A percentile compares a stretch with the other conserved stretches of the same genome.
These are phyloP conservation scores for Todus mexicanus DNA, from an alignment of 2,797 vertebrate species.

Conservation along the genomic window DNA sequence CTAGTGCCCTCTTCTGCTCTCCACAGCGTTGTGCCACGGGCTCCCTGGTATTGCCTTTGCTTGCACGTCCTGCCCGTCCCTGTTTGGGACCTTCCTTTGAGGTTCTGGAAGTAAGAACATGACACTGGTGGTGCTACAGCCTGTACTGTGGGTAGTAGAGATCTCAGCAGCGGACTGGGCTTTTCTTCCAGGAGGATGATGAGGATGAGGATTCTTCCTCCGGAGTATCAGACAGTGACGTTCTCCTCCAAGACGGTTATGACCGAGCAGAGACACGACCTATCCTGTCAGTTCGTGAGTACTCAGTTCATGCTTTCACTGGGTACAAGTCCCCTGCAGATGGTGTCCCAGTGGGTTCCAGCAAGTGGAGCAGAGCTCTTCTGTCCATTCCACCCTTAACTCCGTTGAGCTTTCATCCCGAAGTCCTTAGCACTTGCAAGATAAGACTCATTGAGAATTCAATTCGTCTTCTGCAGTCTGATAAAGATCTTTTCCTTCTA, in stretches of 20 bases:
- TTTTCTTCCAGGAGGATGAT: conserved; percentile 70
- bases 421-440: not conserved
- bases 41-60: not conserved
- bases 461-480: not conserved
- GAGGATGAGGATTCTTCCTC: conserved; percentile 84
- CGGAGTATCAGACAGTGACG: conserved; percentile 87
- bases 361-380: not conserved
- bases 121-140: not conserved
- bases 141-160: not conserved
- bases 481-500: conserved; percentile 44
- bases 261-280: conserved; percentile 87
- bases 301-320: not conserved
- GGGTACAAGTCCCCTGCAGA: not conserved
- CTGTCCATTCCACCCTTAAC: not conserved
- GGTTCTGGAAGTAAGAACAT: not conserved
- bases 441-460: conserved; percentile 52
- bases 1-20: not conserved
- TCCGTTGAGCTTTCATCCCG: not conserved
- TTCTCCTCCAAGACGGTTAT: conserved; percentile 72
- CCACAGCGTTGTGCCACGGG: not conserved
- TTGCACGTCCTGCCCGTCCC: not conserved
- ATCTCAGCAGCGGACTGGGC: not conserved
- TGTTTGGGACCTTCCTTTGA: not conserved
- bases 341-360: not conserved
- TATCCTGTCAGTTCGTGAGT: conserved; percentile 95